Evolutionary conservation across 2,797 vertebrate genomes (phyloP).

Genomic region (Typhlichthys eigenmanni): DNA sequence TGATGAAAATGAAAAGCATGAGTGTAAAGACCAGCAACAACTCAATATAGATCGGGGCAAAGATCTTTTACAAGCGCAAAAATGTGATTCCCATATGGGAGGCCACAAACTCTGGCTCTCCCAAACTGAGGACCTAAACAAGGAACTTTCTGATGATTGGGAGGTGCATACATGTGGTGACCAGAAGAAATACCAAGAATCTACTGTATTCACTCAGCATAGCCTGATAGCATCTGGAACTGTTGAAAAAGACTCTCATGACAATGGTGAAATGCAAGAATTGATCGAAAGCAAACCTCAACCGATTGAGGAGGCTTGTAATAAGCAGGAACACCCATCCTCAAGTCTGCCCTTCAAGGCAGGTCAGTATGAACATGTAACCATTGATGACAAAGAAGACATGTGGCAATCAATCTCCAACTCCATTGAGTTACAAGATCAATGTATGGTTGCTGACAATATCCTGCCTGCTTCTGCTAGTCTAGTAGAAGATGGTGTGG

Average conservation of each 20-base stretch:
- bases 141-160: constrained; percentile 1
- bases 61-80: constrained; percentile 8
- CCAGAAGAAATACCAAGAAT: constrained; percentile 1
- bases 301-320: no score
- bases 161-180: constrained; percentile 2
- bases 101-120: constrained; percentile 15
- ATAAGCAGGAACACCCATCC: no score
- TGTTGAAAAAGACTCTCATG: constrained; percentile 4
- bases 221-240: constrained; percentile 3
- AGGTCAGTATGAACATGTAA: no score
- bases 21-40: constrained; percentile 14
- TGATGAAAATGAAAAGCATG: constrained; percentile 2
- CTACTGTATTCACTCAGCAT: constrained; percentile 9
- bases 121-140: constrained; percentile 8
- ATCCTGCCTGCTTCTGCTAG: background rate
- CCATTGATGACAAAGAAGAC: no score
- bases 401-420: no score
- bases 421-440: no score
- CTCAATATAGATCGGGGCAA: constrained; percentile 4
- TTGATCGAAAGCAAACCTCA: no score
- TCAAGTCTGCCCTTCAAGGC: no score
- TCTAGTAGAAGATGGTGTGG: constrained; percentile 2
- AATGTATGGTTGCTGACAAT: background rate
- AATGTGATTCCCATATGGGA: constrained; percentile 12
- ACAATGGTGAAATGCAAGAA: background rate